phyloP scores from a whole-genome alignment of 2,888 invertebrate genomes.

The Gibbula magus region DNA sequence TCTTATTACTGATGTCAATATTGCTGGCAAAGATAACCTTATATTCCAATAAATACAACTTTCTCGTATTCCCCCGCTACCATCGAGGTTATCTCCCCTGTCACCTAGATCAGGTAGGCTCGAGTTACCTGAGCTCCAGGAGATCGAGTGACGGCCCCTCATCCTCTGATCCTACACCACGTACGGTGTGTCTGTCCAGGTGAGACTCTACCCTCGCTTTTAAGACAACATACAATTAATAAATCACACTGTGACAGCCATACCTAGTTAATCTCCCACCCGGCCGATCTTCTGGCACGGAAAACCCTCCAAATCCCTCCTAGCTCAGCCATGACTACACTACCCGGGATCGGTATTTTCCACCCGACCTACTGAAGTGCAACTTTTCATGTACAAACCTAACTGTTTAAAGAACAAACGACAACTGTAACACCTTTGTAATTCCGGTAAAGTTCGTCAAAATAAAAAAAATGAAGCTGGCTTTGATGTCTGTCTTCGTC shows the following conservation, averaged over 20 bases:
- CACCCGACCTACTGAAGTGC: not conserved
- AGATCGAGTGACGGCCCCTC: not conserved
- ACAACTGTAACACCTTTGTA: too few species aligned
- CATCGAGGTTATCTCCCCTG: not conserved
- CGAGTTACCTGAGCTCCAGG: not conserved
- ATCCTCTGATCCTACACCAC: not conserved
- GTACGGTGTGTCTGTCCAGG: not conserved
- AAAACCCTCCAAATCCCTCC: not conserved
- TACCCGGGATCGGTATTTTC: not conserved
- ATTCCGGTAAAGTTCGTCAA: too few species aligned
- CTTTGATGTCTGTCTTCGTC: too few species aligned
- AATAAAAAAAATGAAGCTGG: too few species aligned
- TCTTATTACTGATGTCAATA: too few species aligned
- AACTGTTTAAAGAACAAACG: too few species aligned
- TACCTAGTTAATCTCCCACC: not conserved
- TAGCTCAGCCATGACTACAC: not conserved
- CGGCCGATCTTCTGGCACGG: not conserved
- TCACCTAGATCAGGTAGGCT: not conserved
- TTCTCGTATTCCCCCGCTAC: too few species aligned
- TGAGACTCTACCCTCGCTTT: not conserved
- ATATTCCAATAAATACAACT: too few species aligned
- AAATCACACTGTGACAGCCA: not conserved
- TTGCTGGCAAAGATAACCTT: too few species aligned
- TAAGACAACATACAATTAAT: conserved; percentile 1
- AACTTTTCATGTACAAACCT: too few species aligned